Evolutionary conservation across 2,888 invertebrate genomes (phyloP).

Genomic region (Phyllotreta cruciferae): DNA sequence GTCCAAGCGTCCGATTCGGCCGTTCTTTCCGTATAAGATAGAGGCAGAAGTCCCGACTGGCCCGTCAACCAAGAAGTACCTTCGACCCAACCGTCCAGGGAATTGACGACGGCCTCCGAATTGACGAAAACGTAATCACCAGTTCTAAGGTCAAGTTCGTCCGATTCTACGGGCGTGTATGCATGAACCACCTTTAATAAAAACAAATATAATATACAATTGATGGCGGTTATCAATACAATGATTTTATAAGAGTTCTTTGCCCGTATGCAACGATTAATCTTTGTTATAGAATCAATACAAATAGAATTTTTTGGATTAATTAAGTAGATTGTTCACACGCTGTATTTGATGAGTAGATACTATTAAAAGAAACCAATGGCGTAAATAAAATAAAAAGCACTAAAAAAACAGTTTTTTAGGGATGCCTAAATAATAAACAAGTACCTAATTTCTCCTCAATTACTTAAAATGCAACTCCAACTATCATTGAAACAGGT

Average conservation of each 20-base stretch:
- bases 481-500: no score
- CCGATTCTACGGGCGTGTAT: slow-evolving; percentile 76
- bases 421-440: no score
- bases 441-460: no score
- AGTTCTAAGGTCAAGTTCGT: slow-evolving; percentile 83
- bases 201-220: neutral
- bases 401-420: no score
- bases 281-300: no score
- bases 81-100: slow-evolving; percentile 87
- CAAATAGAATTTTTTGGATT: no score
- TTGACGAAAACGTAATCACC: slow-evolving; percentile 88
- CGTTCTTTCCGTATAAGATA: slow-evolving; percentile 79
- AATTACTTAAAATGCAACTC: no score
- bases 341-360: no score
- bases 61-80: slow-evolving; percentile 86
- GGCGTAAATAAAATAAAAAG: no score
- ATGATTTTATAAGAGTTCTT: neutral
- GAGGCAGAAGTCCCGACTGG: slow-evolving; percentile 79
- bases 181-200: slow-evolving; percentile 73
- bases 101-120: slow-evolving; percentile 73
- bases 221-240: neutral
- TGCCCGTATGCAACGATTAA: no score
- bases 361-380: no score
- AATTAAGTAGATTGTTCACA: no score
- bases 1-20: slow-evolving; percentile 94